phyloP scores from a whole-genome alignment of 2,113 vertebrate genomes.

The Pteropus alecto region DNA sequence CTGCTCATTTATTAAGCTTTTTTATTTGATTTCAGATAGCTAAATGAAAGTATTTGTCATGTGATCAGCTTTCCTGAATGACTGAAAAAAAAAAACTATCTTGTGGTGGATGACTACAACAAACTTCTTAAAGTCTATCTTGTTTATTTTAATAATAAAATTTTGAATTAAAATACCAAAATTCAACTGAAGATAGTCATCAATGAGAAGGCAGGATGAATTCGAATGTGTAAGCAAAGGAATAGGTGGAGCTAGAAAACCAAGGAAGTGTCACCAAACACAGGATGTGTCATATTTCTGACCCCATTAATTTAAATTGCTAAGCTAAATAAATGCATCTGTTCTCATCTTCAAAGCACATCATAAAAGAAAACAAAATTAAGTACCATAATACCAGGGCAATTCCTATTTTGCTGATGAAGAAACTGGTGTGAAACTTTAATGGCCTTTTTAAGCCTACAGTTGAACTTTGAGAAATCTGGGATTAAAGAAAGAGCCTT shows the following conservation, averaged over 20 bases:
- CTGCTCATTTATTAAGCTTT: not conserved
- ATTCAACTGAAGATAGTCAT: not conserved
- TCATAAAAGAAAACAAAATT: constrained; percentile 53
- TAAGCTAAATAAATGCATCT: constrained; percentile 44
- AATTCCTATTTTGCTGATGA: constrained; percentile 41
- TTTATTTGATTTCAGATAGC: not conserved
- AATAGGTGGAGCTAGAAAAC: not conserved
- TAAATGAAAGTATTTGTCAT: not conserved
- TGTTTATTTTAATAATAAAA: not conserved
- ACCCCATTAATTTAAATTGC: constrained; percentile 36
- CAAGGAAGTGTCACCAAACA: constrained; percentile 12
- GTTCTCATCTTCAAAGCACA: constrained; percentile 53
- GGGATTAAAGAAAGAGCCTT: not conserved
- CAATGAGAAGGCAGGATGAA: not conserved
- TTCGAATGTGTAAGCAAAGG: not conserved
- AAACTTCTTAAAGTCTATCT: not conserved
- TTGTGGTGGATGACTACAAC: not conserved
- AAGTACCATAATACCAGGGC: constrained; percentile 11
- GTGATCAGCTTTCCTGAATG: not conserved
- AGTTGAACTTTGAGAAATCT: not conserved
- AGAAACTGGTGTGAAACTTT: constrained; percentile 35
- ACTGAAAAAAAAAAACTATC: not conserved
- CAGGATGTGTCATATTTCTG: constrained; percentile 15
- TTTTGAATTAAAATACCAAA: constrained; percentile 11
- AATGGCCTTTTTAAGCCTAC: not conserved